These are phyloP conservation scores for human (Homo sapiens) DNA, from an alignment of 2,113 vertebrate species.

Conservation along the genomic window DNA sequence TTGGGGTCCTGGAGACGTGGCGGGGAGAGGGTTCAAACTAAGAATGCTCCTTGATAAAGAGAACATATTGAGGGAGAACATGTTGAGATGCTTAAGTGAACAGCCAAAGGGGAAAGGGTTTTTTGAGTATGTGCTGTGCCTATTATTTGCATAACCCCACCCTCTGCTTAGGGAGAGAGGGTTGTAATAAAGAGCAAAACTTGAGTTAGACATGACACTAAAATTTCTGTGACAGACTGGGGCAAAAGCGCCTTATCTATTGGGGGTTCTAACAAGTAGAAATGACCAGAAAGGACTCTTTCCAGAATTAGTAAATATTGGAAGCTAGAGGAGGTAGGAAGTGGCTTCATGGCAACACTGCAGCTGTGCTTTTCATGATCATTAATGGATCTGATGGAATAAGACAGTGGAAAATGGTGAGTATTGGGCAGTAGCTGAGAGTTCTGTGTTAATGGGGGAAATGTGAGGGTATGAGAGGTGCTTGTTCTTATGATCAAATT, in stretches of 20 bases:
- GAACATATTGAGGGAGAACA: background rate
- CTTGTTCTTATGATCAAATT: background rate
- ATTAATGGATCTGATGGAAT: background rate
- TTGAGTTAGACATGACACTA: background rate
- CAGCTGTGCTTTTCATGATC: background rate
- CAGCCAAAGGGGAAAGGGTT: background rate
- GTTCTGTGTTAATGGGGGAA: background rate
- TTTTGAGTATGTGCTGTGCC: background rate
- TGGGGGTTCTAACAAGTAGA: background rate
- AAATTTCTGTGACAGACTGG: background rate
- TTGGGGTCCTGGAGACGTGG: too few relatives aligned
- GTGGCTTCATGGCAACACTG: background rate
- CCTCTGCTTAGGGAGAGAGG: background rate
- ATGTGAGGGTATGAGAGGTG: accelerated
- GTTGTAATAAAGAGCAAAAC: background rate
- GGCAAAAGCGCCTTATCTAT: background rate
- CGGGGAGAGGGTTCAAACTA: background rate
- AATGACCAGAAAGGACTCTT: background rate
- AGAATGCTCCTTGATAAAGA: background rate
- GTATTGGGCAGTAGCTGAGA: background rate
- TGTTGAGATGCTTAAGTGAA: background rate
- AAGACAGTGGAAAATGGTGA: background rate
- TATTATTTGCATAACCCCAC: background rate
- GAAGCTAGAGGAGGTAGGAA: background rate
- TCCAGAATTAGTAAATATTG: background rate